Percentiles rank a stretch among this genome's conserved stretches.
These are phyloP conservation scores for Argyrosomus japonicus DNA, from an alignment of 2,113 vertebrate species.

Conservation along the genomic window DNA sequence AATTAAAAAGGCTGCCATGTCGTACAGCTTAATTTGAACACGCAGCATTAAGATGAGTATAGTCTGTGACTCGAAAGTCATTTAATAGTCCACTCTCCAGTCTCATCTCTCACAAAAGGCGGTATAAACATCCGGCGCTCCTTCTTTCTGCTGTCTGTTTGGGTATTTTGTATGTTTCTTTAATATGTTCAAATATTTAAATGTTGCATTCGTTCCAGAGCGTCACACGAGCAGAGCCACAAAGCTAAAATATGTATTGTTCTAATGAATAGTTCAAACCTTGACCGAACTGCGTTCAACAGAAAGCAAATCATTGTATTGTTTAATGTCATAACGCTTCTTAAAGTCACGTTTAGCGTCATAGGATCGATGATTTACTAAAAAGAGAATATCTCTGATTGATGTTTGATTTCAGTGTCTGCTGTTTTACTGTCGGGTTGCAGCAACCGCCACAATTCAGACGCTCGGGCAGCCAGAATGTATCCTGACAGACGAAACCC, in stretches of 20 bases:
- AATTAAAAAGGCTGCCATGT: constrained; percentile 54
- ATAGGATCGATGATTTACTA: background rate
- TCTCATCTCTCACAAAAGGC: background rate
- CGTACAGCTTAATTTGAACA: constrained; percentile 5
- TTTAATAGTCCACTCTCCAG: background rate
- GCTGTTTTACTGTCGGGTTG: background rate
- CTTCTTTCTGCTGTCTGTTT: too few relatives aligned
- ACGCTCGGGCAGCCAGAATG: background rate
- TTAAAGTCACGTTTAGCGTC: background rate
- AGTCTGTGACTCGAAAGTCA: background rate
- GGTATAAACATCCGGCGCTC: background rate
- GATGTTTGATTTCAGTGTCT: constrained; percentile 5
- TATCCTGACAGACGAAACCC: background rate
- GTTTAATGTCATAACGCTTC: background rate
- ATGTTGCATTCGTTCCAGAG: too few relatives aligned
- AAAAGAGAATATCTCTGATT: background rate
- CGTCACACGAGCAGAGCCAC: too few relatives aligned
- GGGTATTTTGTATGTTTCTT: too few relatives aligned
- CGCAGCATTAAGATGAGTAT: background rate
- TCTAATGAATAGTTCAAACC: too few relatives aligned
- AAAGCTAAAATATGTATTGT: too few relatives aligned
- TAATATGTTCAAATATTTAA: too few relatives aligned
- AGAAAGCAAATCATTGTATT: background rate
- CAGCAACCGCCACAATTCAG: background rate
- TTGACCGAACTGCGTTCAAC: too few relatives aligned